These are phyloP conservation scores for Hyperoodon ampullatus DNA, from an alignment of 2,113 vertebrate genomes.

Conservation along the genomic window DNA sequence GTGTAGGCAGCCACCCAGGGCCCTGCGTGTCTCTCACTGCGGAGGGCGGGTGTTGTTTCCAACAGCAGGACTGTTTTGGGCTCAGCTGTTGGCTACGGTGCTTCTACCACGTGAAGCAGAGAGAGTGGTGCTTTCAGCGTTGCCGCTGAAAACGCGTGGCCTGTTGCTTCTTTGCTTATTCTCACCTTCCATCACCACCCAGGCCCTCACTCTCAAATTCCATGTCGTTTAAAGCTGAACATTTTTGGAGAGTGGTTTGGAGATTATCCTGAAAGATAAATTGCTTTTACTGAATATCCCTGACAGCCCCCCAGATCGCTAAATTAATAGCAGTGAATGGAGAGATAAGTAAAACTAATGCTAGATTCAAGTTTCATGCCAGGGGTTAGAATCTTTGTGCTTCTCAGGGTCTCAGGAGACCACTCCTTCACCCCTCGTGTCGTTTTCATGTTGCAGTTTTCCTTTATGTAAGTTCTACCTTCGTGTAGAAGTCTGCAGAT, in stretches of 20 bases:
- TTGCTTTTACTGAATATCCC: constrained; percentile 86
- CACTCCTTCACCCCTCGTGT: constrained; percentile 70
- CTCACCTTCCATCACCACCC: not conserved
- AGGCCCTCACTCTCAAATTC: not conserved
- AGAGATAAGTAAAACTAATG: constrained; percentile 87
- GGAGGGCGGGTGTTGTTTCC: constrained; percentile 78
- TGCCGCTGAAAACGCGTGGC: not conserved
- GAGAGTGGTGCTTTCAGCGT: too few species aligned
- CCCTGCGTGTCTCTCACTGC: constrained; percentile 86
- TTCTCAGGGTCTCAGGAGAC: constrained; percentile 82
- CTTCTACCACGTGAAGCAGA: too few species aligned
- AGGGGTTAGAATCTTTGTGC: constrained; percentile 85
- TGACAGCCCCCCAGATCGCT: constrained; percentile 85
- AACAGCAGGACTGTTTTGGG: constrained; percentile 63
- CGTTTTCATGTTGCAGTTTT: constrained; percentile 82
- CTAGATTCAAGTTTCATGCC: constrained; percentile 87
- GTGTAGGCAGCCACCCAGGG: constrained; percentile 84
- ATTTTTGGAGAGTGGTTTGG: constrained; percentile 85
- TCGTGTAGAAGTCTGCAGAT: not conserved
- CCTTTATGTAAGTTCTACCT: constrained; percentile 65
- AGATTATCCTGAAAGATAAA: constrained; percentile 89
- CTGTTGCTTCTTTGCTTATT: constrained; percentile 46
- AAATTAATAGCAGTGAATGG: constrained; percentile 88
- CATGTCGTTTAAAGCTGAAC: constrained; percentile 83
- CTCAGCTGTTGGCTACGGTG: too few species aligned